Percentiles rank a stretch among this genome's conserved stretches.
phyloP scores from a whole-genome alignment of 2,797 vertebrate species.

The Silurus lanzhouensis region DNA sequence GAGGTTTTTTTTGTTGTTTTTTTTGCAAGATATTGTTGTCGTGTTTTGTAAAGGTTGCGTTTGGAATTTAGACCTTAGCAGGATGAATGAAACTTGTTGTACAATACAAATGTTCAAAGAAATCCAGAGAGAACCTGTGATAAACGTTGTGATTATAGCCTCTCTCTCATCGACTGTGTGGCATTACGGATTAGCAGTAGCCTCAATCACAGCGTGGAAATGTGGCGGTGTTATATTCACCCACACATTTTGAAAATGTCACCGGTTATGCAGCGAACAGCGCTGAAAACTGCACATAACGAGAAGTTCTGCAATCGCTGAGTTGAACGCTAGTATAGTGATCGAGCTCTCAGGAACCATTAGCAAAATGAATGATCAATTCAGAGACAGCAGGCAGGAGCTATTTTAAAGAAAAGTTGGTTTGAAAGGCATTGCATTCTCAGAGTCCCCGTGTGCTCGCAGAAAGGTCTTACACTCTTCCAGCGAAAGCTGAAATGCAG shows the following conservation, averaged over 20 bases:
- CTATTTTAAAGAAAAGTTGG: conserved; percentile 48
- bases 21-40: neutral
- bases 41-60: neutral
- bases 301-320: conserved; percentile 21
- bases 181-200: conserved; percentile 19
- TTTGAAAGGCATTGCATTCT: conserved; percentile 45
- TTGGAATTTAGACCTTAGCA: neutral
- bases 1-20: neutral
- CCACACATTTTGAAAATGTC: conserved; percentile 49
- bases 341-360: conserved; percentile 45
- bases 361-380: conserved; percentile 47
- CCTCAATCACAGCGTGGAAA: neutral
- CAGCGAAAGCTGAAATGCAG: conserved; percentile 28
- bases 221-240: conserved; percentile 43
- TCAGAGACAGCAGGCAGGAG: conserved; percentile 45
- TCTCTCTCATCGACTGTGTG: conserved; percentile 12
- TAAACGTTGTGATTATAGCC: conserved; percentile 11
- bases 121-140: neutral
- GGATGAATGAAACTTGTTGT: neutral
- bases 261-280: conserved; percentile 14
- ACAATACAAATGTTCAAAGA: neutral
- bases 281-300: conserved; percentile 19
- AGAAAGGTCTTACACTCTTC: conserved; percentile 17
- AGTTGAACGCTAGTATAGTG: conserved; percentile 40
- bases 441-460: neutral